Percentiles rank a stretch among this genome's conserved stretches.
phyloP scores from a whole-genome alignment of 2,113 vertebrate species.

The Plestiodon gilberti region DNA sequence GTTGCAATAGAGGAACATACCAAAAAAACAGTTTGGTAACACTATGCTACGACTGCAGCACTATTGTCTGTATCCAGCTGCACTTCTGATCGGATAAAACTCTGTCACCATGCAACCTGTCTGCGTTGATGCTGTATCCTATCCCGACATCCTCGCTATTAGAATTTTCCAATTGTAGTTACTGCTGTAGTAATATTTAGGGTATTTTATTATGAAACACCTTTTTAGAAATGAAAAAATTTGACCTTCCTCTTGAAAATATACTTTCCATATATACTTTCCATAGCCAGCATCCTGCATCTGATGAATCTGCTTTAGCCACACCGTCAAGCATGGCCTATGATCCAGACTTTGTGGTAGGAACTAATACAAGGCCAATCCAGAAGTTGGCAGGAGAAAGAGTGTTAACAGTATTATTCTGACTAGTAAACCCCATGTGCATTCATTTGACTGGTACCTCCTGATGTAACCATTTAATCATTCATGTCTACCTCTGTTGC shows the following conservation, averaged over 20 bases:
- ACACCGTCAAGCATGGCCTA: not conserved
- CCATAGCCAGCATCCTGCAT: not conserved
- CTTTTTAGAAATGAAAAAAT: slow-evolving; percentile 13
- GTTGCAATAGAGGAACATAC: not conserved
- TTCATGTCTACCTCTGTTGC: not conserved
- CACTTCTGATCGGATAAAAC: not conserved
- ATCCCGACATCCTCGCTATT: not conserved
- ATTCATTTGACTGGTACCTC: not conserved
- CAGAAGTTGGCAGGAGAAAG: not conserved
- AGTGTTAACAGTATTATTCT: not conserved
- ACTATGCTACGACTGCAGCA: not conserved
- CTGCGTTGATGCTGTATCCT: slow-evolving; percentile 23
- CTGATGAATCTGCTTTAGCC: not conserved
- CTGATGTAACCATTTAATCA: not conserved
- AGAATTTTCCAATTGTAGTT: slow-evolving; percentile 18
- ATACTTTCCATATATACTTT: not conserved
- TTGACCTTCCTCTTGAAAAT: not conserved
- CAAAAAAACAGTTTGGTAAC: not conserved
- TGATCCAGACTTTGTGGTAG: not conserved
- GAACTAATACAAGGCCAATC: not conserved
- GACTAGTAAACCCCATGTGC: not conserved
- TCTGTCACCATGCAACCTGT: slow-evolving; percentile 9
- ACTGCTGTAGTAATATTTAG: not conserved
- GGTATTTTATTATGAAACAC: not conserved
- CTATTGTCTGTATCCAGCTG: not conserved